Base-by-base conservation (phyloP, 2,797 vertebrate species). In the Epinephelus awoara region DNA sequence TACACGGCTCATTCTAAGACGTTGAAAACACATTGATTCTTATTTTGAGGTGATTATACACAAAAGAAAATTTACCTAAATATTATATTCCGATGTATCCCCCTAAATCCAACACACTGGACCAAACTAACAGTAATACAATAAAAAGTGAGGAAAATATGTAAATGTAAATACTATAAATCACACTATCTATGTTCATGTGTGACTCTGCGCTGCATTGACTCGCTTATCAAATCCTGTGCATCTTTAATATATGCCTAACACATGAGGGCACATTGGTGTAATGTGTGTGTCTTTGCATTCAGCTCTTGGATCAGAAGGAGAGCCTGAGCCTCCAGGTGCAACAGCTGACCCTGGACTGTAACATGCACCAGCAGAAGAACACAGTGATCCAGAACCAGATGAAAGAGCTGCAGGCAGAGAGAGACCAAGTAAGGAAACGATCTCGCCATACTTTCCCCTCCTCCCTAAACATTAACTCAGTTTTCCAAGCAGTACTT, bases 361-460 rank as follows among this genome's bases (percentile, higher is more conserved):
- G 95, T 59, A 95, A 96, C 85, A 94, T 97, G 88, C 96, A 96
- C 80, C 93, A 93, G 88, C 95, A 97, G 91, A 97, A 96, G 92
- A 91, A 89, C 76, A 86, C 77, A 0, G 84, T 95, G 3, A 93
- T 97, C 61, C 96, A 97, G 87, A 86, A 69, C 75, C 97, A 98
- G 79, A 85, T 96, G 84, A 93, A 84, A 0, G 96, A 96, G 52
- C 96, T 98, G 69, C 96, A 96, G 92, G 89, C 93, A n/a, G 97
- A 98, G 81, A 93, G 96, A 72, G 96, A 97, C 88, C 96, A 96
- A 91, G 97, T 97, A 62, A 89, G 75, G 13, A 52, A 19, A 47
- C 1, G 2, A 42, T 6, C 8, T 42, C 17, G 17, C n/a, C 14
- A 13, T 4, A 63, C 27, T 18, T n/a, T 34, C n/a, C 46, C 4